Evolutionary conservation across 2,888 invertebrate species (phyloP).

Genomic region (Drosophila meridionalis): DNA sequence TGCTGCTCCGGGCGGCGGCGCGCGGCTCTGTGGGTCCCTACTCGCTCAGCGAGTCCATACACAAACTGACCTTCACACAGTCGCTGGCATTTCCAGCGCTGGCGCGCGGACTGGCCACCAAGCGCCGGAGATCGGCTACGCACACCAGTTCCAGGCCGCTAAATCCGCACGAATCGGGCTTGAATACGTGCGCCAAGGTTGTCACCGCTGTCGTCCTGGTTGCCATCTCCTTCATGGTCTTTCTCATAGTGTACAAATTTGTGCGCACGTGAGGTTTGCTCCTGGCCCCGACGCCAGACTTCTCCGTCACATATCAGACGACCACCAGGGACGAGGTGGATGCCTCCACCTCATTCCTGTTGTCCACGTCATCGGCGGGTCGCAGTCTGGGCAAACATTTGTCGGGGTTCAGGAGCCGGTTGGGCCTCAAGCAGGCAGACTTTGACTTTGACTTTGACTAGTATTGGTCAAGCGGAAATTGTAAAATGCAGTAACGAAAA

Average conservation of each 20-base stretch:
- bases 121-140: conserved; percentile 87
- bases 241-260: conserved; percentile 90
- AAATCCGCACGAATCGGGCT: conserved; percentile 88
- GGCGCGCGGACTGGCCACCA: conserved; percentile 89
- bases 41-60: conserved; percentile 89
- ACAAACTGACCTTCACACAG: conserved; percentile 91
- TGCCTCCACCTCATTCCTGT: conserved; percentile 27
- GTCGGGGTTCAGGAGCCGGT: conserved; percentile 85
- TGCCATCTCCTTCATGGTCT: conserved; percentile 89
- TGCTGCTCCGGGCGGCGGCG: conserved; percentile 88
- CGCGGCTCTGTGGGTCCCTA: conserved; percentile 90
- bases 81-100: conserved; percentile 90
- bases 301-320: conserved; percentile 83
- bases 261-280: conserved; percentile 92
- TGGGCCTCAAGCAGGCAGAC: conserved; percentile 79
- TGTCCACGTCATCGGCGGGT: conserved; percentile 58
- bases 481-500: conserved; percentile 44
- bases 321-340: conserved; percentile 62
- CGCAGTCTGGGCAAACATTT: conserved; percentile 77
- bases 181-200: conserved; percentile 90
- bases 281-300: conserved; percentile 88
- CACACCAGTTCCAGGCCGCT: conserved; percentile 86
- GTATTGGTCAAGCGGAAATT: conserved; percentile 40
- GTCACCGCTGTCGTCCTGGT: conserved; percentile 89
- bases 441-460: conserved; percentile 45